These are phyloP conservation scores for Catharus ustulatus DNA, from an alignment of 2,797 vertebrate species.

Conservation along the genomic window DNA sequence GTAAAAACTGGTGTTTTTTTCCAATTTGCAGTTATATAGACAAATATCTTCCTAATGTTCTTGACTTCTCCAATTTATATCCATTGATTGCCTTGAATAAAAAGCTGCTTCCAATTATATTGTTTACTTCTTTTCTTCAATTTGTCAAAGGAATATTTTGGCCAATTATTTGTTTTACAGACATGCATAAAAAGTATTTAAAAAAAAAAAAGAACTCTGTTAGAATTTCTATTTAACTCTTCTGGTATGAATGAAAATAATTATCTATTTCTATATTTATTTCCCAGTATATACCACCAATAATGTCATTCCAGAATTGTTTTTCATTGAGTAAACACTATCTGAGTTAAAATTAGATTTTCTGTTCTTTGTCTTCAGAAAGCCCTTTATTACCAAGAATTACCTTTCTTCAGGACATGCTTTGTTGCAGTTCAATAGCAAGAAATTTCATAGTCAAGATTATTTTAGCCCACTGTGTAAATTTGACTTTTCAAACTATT, in stretches of 20 bases:
- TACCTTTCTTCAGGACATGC: not conserved
- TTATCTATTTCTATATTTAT: not conserved
- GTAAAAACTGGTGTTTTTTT: not conserved
- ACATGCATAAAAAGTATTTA: rapidly evolving
- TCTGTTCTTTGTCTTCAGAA: not conserved
- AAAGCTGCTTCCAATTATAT: not conserved
- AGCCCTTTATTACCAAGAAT: not conserved
- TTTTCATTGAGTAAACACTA: not conserved
- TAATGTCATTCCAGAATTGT: not conserved
- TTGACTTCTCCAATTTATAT: not conserved
- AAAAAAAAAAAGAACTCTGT: not conserved
- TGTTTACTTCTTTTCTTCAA: not conserved
- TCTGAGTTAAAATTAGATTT: not conserved
- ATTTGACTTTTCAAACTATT: conserved; percentile 6
- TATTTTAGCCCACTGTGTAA: not conserved
- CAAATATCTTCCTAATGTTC: not conserved
- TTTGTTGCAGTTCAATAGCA: not conserved
- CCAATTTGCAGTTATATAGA: not conserved
- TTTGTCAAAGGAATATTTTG: not conserved
- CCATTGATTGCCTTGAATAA: not conserved
- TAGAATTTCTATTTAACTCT: not conserved
- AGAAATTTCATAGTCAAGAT: not conserved
- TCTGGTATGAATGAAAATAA: not conserved
- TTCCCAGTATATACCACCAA: not conserved
- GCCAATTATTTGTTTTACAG: not conserved